Percentiles rank a stretch among this genome's conserved stretches.
Conservation (phyloP, 2,888 invertebrate species). For the Chironomus riparius region DNA sequence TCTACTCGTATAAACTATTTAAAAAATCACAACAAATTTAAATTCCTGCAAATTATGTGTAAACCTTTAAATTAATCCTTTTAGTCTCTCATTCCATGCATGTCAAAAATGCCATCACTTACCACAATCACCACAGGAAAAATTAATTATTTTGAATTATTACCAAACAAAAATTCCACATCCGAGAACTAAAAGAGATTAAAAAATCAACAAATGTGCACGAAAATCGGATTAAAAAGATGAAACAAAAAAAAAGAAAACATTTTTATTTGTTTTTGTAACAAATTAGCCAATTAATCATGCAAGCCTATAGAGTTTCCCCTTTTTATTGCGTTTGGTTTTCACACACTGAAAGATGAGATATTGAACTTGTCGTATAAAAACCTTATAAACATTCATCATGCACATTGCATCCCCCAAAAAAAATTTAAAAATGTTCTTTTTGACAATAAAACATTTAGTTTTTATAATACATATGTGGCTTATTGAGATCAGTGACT, state of each 20-base stretch:
- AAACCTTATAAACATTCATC: slow-evolving; percentile 15
- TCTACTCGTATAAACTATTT: too few relatives aligned
- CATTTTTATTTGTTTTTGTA: neutral
- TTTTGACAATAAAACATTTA: too few relatives aligned
- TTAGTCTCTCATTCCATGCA: too few relatives aligned
- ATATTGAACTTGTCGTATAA: neutral
- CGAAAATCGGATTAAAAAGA: slow-evolving; percentile 15
- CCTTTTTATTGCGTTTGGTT: neutral
- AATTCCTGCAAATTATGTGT: too few relatives aligned
- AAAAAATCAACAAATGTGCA: slow-evolving; percentile 22
- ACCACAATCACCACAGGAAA: neutral
- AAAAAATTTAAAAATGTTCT: too few relatives aligned
- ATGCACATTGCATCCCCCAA: slow-evolving; percentile 13
- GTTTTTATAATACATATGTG: too few relatives aligned
- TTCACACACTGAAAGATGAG: neutral
- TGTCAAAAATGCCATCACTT: neutral
- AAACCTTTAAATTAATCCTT: too few relatives aligned
- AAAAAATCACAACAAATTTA: too few relatives aligned
- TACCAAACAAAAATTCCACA: neutral
- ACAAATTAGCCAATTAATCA: slow-evolving; percentile 26
- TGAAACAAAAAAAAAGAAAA: neutral
- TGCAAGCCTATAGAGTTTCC: neutral
- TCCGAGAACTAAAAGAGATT: neutral
- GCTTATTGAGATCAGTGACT: too few relatives aligned
- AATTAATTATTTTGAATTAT: neutral